Evolutionary conservation across 2,113 vertebrate species (phyloP).

Genomic region (Prolemur simus): DNA sequence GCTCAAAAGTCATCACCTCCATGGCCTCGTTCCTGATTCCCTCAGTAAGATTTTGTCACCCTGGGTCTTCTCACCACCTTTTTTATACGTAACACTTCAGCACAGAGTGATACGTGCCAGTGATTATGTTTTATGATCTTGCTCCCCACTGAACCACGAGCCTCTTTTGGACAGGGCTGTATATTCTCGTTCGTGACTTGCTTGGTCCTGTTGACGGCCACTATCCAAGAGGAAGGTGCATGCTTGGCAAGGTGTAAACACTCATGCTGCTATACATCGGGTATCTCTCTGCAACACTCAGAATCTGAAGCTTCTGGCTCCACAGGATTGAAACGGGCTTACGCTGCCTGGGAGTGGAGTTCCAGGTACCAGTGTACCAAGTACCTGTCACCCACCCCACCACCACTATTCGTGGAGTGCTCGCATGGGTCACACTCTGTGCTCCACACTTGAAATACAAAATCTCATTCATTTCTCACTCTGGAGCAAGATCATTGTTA

Average conservation of each 20-base stretch:
- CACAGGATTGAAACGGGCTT: neutral
- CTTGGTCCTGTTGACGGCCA: neutral
- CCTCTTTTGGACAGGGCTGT: neutral
- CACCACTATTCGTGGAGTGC: neutral
- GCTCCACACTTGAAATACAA: neutral
- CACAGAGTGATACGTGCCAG: neutral
- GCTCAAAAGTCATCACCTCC: neutral
- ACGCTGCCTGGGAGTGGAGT: neutral
- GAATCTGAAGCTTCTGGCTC: neutral
- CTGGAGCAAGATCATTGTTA: neutral
- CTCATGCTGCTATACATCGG: neutral
- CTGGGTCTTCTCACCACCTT: neutral
- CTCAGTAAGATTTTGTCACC: neutral
- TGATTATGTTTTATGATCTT: neutral
- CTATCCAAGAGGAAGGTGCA: neutral
- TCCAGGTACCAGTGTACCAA: neutral
- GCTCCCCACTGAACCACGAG: neutral
- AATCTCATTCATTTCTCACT: constrained; percentile 1
- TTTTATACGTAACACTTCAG: neutral
- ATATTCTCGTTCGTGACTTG: neutral
- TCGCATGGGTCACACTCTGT: neutral
- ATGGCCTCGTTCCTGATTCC: neutral
- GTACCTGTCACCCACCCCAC: neutral
- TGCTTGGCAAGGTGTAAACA: neutral
- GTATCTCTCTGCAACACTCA: neutral